These are phyloP conservation scores for Athalia rosae DNA, from an alignment of 2,888 invertebrate genomes.

Conservation along the genomic window DNA sequence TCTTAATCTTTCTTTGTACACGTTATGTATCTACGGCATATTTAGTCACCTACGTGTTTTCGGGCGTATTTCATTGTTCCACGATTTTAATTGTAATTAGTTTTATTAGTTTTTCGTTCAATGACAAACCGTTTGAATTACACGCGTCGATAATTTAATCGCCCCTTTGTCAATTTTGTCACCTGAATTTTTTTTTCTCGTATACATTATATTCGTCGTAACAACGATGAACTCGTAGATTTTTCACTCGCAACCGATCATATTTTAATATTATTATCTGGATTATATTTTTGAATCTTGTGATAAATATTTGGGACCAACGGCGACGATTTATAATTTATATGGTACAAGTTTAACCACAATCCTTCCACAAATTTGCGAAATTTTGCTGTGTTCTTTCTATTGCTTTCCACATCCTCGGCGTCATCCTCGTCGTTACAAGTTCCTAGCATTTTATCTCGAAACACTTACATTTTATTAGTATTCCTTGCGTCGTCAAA, in stretches of 20 bases:
- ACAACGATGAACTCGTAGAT: no score
- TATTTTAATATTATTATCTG: not conserved
- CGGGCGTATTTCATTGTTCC: constrained; percentile 33
- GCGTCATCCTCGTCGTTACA: constrained; percentile 69
- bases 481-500: constrained; percentile 44
- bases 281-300: constrained; percentile 9
- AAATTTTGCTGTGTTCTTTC: constrained; percentile 50
- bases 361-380: constrained; percentile 70
- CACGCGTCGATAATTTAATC: not conserved
- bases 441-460: constrained; percentile 54
- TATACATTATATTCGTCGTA: constrained; percentile 39
- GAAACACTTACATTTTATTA: constrained; percentile 65
- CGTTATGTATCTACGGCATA: constrained; percentile 17
- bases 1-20: not conserved
- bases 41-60: constrained; percentile 40
- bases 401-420: constrained; percentile 71
- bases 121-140: constrained; percentile 14
- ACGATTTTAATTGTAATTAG: not conserved
- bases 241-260: not conserved
- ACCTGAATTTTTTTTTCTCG: constrained; percentile 49
- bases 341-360: constrained; percentile 62
- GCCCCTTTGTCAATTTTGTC: constrained; percentile 48
- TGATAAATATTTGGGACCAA: constrained; percentile 41
- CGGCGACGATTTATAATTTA: constrained; percentile 18
- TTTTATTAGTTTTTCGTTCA: not conserved